Conservation (phyloP, 2,113 vertebrate genomes). For the Leptocoma aspasia region DNA sequence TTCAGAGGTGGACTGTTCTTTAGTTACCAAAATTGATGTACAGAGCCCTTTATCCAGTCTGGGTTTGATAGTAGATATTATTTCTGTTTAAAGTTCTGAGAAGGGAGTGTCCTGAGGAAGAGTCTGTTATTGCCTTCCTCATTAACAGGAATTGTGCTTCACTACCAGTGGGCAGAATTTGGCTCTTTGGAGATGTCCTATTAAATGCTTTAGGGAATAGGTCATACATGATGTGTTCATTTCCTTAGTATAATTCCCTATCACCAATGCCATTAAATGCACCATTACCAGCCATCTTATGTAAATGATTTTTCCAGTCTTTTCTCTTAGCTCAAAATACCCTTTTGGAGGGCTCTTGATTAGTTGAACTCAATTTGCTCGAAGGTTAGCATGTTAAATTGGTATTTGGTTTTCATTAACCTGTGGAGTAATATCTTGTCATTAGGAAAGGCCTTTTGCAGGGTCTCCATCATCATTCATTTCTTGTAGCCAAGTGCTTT, state of each 20-base stretch:
- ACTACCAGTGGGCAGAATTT: background rate
- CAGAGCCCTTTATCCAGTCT: background rate
- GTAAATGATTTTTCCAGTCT: constrained; percentile 55
- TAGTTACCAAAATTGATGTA: background rate
- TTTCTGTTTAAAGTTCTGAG: background rate
- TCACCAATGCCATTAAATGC: constrained; percentile 42
- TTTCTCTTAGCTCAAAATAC: constrained; percentile 57
- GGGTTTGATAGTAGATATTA: background rate
- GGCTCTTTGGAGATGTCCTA: background rate
- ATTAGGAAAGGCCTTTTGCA: constrained; percentile 53
- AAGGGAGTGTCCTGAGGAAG: background rate
- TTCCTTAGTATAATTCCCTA: constrained; percentile 14
- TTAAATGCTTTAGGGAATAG: constrained; percentile 29
- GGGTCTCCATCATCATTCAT: constrained; percentile 56
- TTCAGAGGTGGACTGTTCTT: background rate
- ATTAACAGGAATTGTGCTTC: background rate
- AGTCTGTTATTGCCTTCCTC: background rate
- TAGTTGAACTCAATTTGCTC: constrained; percentile 71
- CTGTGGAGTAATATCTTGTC: constrained; percentile 64
- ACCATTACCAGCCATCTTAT: constrained; percentile 51
- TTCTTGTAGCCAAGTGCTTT: constrained; percentile 30
- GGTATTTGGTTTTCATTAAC: constrained; percentile 72
- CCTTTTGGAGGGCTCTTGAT: constrained; percentile 65
- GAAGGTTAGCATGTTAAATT: constrained; percentile 68
- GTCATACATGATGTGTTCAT: background rate